Base-by-base conservation (phyloP, 2,888 invertebrate genomes). In the Acanthosepion esculentum region DNA sequence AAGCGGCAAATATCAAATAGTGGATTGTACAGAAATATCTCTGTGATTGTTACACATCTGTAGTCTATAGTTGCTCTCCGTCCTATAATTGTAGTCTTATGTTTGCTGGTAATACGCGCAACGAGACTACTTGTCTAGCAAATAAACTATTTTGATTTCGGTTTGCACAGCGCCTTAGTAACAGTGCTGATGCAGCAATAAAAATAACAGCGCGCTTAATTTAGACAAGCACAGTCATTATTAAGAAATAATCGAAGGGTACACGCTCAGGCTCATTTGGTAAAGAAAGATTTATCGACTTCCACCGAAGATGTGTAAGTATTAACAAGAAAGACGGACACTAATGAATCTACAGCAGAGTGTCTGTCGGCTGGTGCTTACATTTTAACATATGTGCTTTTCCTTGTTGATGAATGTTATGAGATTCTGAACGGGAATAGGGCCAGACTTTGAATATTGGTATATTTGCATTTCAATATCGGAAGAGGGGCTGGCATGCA, bases 61-160 rank as follows among this genome's bases (percentile, higher is more conserved):
- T 78, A 23, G n/a, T 78, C 12, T 78, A 78, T 78, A 33, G 78
- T n/a, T n/a, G 15, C n/a, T n/a, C 78, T 33, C n/a, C n/a, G n/a
- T 78, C n/a, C 78, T n/a, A 78, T 78, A 78, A 78, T 78, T 78
- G n/a, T 18, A n/a, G 15, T 23, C 59, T 23, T 6, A 59, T 23
- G 59, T 78, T 78, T 15, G n/a, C 78, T 78, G 78, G 33, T 78
- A 78, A 78, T 10, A 78, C n/a, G 12, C 12, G 12, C n/a, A 78
- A 78, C n/a, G 78, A n/a, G 78, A 78, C 78, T 12, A n/a, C 78
- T 78, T 78, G 78, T 78, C 78, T 78, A n/a, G n/a, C 15, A 4
- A 78, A 78, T 78, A 78, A 78, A 78, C 78, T 78, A 78, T 78
- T 78, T n/a, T 78, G 78, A 78, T 78, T 78, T n/a, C 78, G 12